phyloP scores from a whole-genome alignment of 1,140 invertebrate genomes.

The Drosophila seguyi region DNA sequence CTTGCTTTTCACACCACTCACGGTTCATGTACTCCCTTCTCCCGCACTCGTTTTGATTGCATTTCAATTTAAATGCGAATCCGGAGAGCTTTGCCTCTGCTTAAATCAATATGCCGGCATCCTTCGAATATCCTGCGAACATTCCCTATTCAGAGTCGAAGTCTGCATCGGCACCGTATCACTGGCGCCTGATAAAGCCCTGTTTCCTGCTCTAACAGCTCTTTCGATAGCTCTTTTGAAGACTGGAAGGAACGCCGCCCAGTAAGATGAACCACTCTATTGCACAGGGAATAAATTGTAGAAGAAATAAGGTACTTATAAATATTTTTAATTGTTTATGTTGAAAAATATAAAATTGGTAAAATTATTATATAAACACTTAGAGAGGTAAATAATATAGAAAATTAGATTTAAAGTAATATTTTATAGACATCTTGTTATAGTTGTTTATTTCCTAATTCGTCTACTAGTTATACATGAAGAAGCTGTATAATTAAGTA shows the following conservation, averaged over 20 bases:
- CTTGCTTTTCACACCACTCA: conserved; percentile 11
- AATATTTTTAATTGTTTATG: too few species aligned
- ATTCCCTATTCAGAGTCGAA: background rate
- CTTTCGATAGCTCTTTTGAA: conserved; percentile 28
- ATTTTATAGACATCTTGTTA: background rate
- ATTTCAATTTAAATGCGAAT: conserved; percentile 47
- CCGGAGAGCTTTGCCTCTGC: conserved; percentile 18
- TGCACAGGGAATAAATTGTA: background rate
- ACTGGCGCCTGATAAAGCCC: conserved; percentile 10
- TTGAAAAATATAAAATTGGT: background rate
- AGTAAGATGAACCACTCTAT: background rate
- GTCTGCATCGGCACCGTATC: conserved; percentile 10
- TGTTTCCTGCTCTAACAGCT: conserved; percentile 29
- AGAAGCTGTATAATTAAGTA: background rate
- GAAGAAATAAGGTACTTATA: background rate
- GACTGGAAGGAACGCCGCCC: background rate
- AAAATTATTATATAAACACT: too few species aligned
- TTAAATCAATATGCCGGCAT: conserved; percentile 39
- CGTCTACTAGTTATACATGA: background rate
- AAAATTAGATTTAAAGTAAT: background rate
- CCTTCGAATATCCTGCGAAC: conserved; percentile 8
- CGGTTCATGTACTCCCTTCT: background rate
- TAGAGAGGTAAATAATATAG: background rate
- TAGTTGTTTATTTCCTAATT: background rate
- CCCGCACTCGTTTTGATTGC: conserved; percentile 24